These are phyloP conservation scores for Varecia variegata DNA, from an alignment of 2,797 vertebrate genomes.

Conservation along the genomic window DNA sequence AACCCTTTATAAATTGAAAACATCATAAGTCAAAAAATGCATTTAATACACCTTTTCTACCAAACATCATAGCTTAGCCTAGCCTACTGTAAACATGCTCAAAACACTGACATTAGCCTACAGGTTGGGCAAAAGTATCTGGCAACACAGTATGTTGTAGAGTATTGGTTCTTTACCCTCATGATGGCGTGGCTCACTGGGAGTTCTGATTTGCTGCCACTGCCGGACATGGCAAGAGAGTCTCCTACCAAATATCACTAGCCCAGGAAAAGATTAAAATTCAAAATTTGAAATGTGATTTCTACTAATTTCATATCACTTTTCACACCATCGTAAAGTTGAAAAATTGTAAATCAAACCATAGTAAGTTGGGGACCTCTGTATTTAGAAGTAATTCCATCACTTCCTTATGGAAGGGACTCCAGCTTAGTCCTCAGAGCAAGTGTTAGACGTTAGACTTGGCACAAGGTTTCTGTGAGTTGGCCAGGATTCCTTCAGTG, in stretches of 20 bases:
- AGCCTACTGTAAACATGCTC: not conserved
- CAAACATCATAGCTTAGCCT: not conserved
- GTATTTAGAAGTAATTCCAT: slow-evolving; percentile 55
- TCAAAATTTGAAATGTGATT: not conserved
- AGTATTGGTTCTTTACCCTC: not conserved
- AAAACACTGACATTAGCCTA: not conserved
- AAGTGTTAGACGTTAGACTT: slow-evolving; percentile 48
- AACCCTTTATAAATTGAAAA: not conserved
- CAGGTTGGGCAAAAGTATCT: not conserved
- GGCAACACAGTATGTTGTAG: not conserved
- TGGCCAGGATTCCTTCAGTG: slow-evolving; percentile 56
- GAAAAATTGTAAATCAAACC: not conserved
- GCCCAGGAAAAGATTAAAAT: not conserved
- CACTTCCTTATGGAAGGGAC: slow-evolving; percentile 31
- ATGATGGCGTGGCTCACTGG: not conserved
- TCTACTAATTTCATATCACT: not conserved
- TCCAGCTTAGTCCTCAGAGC: slow-evolving; percentile 40
- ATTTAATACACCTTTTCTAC: not conserved
- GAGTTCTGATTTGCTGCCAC: not conserved
- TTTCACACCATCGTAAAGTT: not conserved
- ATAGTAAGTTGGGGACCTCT: not conserved
- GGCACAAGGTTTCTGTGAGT: slow-evolving; percentile 34
- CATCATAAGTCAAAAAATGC: not conserved
- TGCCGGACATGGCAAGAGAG: not conserved
- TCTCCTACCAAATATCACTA: not conserved